Percentiles rank a stretch among this genome's conserved stretches.
Conservation (phyloP, 1,140 invertebrate genomes). For the Samia ricini region DNA sequence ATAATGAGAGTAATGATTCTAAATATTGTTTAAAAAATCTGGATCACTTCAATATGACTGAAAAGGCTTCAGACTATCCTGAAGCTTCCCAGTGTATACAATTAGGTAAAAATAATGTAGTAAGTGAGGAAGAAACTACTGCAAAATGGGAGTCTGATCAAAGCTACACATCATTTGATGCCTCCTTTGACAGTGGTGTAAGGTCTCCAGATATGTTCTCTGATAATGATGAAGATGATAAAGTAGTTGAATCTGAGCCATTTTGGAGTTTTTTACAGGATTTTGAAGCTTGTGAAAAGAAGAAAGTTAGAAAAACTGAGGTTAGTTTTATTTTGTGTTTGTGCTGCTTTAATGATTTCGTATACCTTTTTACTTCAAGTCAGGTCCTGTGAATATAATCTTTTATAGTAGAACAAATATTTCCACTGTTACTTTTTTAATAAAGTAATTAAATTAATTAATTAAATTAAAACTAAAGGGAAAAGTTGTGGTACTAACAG, state of each 20-base stretch:
- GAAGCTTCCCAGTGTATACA: constrained; percentile 51
- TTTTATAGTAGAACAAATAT: no score
- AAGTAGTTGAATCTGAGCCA: constrained; percentile 38
- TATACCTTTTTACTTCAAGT: not conserved
- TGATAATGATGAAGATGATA: constrained; percentile 68
- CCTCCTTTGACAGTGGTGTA: constrained; percentile 70
- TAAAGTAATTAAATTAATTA: no score
- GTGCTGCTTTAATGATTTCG: not conserved
- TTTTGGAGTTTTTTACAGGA: constrained; percentile 64
- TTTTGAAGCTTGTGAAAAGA: constrained; percentile 64
- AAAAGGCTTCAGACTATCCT: constrained; percentile 41
- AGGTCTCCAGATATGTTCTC: constrained; percentile 79
- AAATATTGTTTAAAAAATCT: constrained; percentile 17
- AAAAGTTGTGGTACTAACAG: no score
- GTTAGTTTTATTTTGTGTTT: constrained; percentile 30
- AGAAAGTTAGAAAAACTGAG: constrained; percentile 65
- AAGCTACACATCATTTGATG: constrained; percentile 65
- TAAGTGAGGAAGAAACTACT: constrained; percentile 33
- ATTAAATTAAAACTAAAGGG: no score
- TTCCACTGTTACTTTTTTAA: no score
- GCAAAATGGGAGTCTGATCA: constrained; percentile 62
- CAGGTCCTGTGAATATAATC: no score
- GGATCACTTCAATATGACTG: constrained; percentile 5
- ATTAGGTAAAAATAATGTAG: constrained; percentile 30
- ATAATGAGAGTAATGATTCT: constrained; percentile 13